phyloP scores from a whole-genome alignment of 2,797 vertebrate genomes.

The Selene dorsalis region DNA sequence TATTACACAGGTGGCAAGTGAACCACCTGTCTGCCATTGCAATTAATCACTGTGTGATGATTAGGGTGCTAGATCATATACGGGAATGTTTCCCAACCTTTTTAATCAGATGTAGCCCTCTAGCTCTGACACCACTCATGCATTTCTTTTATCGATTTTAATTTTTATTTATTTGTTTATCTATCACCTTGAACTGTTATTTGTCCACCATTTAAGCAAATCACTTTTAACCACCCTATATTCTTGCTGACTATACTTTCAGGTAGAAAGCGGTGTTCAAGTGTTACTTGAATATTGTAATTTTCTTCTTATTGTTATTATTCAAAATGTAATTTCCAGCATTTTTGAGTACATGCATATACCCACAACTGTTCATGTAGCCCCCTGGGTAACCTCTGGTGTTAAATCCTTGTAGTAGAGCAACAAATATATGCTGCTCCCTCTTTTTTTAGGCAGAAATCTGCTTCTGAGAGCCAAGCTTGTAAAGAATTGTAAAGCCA shows the following conservation, averaged over 20 bases:
- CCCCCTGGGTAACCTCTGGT: not conserved
- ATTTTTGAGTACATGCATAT: no score
- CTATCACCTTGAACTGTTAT: not conserved
- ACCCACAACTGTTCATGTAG: not conserved
- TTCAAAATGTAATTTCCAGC: no score
- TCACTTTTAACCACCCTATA: not conserved
- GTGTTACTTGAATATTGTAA: not conserved
- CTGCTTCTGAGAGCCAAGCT: slow-evolving; percentile 11
- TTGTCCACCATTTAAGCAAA: no score
- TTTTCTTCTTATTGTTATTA: no score
- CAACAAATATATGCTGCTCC: not conserved
- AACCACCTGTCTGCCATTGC: slow-evolving; percentile 12
- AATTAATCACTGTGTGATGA: slow-evolving; percentile 24
- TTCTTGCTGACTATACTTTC: not conserved
- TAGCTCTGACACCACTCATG: not conserved
- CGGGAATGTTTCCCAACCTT: slow-evolving; percentile 15
- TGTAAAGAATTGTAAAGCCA: slow-evolving; percentile 19
- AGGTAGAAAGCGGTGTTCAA: not conserved
- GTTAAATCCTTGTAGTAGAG: not conserved
- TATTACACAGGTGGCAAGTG: slow-evolving; percentile 29
- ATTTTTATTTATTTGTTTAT: not conserved
- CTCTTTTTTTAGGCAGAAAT: slow-evolving; percentile 1
- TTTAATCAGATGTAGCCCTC: not conserved
- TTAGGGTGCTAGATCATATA: slow-evolving; percentile 17
- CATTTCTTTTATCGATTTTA: not conserved